These are phyloP conservation scores for Caenorhabditis panamensis DNA, from an alignment of 2,888 invertebrate genomes.

Conservation along the genomic window DNA sequence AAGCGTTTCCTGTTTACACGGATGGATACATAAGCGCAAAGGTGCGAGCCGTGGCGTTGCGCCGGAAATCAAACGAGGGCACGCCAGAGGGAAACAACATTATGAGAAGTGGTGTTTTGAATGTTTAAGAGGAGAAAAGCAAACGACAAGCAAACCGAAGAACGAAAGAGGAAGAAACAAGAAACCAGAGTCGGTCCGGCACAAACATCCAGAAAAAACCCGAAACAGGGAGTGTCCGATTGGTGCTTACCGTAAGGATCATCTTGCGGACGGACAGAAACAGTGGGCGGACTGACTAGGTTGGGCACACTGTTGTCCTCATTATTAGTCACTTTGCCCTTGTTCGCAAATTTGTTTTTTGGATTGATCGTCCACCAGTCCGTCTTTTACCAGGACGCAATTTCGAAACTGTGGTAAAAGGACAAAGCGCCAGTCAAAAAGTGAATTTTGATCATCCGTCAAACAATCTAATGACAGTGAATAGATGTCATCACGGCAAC, in stretches of 20 bases:
- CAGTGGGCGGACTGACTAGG: constrained; percentile 54
- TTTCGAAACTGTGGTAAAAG: constrained; percentile 27
- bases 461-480: constrained; percentile 6
- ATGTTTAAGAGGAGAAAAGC: background rate
- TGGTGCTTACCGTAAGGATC: constrained; percentile 52
- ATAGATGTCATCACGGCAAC: constrained; percentile 13
- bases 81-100: constrained; percentile 15
- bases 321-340: constrained; percentile 57
- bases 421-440: constrained; percentile 7
- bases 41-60: constrained; percentile 35
- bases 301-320: constrained; percentile 42
- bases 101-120: constrained; percentile 17
- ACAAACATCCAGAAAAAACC: constrained; percentile 4
- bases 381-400: background rate
- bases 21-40: constrained; percentile 4
- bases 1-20: constrained; percentile 37
- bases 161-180: constrained; percentile 12
- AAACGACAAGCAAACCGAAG: background rate
- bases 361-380: constrained; percentile 39
- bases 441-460: constrained; percentile 6
- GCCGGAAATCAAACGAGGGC: constrained; percentile 32
- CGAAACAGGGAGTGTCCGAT: constrained; percentile 30
- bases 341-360: constrained; percentile 62
- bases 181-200: constrained; percentile 3
- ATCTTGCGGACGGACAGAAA: constrained; percentile 43